Base-by-base conservation (phyloP, 53 echinoderm and acorn worm species). In the Henricia sp. region DNA sequence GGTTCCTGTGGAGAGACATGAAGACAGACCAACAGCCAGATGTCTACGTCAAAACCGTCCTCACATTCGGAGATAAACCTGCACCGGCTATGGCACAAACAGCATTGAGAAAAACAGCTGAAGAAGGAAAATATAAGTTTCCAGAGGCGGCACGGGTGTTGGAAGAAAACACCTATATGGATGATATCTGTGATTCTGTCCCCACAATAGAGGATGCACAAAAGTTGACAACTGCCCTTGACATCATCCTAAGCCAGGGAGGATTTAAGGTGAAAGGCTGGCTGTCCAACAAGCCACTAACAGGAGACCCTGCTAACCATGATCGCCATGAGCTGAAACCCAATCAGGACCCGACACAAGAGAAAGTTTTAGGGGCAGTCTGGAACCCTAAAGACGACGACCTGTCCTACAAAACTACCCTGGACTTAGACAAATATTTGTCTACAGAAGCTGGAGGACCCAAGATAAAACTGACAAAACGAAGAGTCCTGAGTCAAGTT, bases 181-280 rank as follows among this genome's bases (percentile, higher is more conserved):
- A 88, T 9, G 88, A 88, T 27, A 88, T 83, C 24, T 88, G 83
- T 34, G 53, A 62, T 6, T 88, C 88, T 48, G 48, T 48, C 9
- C 9, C 48, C 9, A 48, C 48, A 11, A 48, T 10, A 48, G 48
- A 48, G 9, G 48, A 48, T 9, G 48, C 48, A 48, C 9, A 48
- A 16, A 9, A 16, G 48, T 10, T 48, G 14, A 48, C 48, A n/a
- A n/a, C n/a, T n/a, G n/a, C n/a, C n/a, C 9, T 48, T 48, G 48
- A 48, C 16, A 16, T 10, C 48, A 16, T 48, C 48, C 48, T 48
- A 48, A 16, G 9, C 16, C 83, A 52, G n/a, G n/a, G n/a, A n/a
- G 91, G 91, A 21, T 87, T 87, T 44, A 73, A 68, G 16, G 87
- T 87, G 1, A 91, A 91, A 48, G 87, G 75, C 1, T 87, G 91